These are phyloP conservation scores for Girardinus metallicus DNA, from an alignment of 2,797 vertebrate species.

Conservation along the genomic window DNA sequence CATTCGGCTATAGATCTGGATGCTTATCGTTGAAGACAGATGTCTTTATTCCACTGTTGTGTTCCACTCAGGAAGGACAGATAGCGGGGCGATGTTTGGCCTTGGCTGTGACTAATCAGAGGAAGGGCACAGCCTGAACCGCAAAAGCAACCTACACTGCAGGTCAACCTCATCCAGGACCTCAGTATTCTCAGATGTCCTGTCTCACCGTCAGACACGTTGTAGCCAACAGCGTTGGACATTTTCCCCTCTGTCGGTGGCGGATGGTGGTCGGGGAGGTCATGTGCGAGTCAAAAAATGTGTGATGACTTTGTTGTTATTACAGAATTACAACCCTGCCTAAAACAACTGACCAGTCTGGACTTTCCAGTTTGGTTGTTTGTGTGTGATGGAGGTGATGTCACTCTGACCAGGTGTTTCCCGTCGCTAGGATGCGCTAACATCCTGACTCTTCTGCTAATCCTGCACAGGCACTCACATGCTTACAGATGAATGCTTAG, in stretches of 20 bases:
- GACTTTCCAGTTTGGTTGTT: slow-evolving; percentile 82
- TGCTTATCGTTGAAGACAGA: slow-evolving; percentile 65
- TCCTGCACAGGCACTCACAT: slow-evolving; percentile 22
- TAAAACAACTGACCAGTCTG: slow-evolving; percentile 50
- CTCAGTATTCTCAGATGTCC: slow-evolving; percentile 28
- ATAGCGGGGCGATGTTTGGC: slow-evolving; percentile 63
- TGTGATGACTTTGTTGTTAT: slow-evolving; percentile 47
- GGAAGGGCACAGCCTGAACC: slow-evolving; percentile 57
- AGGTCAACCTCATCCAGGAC: slow-evolving; percentile 57
- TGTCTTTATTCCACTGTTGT: slow-evolving; percentile 62
- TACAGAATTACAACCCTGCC: slow-evolving; percentile 34
- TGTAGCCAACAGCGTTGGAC: slow-evolving; percentile 21
- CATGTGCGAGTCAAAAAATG: slow-evolving; percentile 39
- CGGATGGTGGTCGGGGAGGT: slow-evolving; percentile 17
- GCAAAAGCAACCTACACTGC: slow-evolving; percentile 24
- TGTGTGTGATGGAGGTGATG: slow-evolving; percentile 71
- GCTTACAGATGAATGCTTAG: slow-evolving; percentile 12
- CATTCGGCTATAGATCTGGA: slow-evolving; percentile 36
- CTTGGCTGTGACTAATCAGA: slow-evolving; percentile 60
- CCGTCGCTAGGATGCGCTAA: slow-evolving; percentile 67
- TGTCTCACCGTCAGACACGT: slow-evolving; percentile 12
- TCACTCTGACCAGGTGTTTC: slow-evolving; percentile 84
- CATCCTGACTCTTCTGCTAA: slow-evolving; percentile 71
- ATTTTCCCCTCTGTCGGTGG: slow-evolving; percentile 33
- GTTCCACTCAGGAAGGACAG: slow-evolving; percentile 71